Conservation (phyloP, 2,888 invertebrate genomes). For the Hypomecis punctinalis region DNA sequence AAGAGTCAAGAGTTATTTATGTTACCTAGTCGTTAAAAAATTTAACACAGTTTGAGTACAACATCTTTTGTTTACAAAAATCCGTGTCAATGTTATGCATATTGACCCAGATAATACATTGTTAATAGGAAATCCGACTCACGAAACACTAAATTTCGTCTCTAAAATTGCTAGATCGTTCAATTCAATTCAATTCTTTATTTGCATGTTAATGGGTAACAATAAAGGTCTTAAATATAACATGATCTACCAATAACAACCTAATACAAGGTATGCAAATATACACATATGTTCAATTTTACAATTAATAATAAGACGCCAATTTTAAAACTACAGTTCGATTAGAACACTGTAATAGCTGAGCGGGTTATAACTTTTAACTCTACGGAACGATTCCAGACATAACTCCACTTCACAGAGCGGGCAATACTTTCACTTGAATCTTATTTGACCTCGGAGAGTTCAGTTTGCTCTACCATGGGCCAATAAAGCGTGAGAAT, state of each 20-base stretch:
- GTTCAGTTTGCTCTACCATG: slow-evolving; percentile 34
- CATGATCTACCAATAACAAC: too few species aligned
- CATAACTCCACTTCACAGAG: slow-evolving; percentile 4
- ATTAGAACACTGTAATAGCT: background rate
- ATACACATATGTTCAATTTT: too few species aligned
- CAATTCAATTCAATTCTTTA: too few species aligned
- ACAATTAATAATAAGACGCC: too few species aligned
- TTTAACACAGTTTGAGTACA: background rate
- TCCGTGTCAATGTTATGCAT: background rate
- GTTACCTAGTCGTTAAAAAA: too few species aligned
- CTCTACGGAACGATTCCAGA: slow-evolving; percentile 6
- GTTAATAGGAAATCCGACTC: too few species aligned
- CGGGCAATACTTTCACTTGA: slow-evolving; percentile 57
- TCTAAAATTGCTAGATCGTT: too few species aligned
- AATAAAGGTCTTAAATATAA: too few species aligned
- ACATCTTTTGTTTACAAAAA: slow-evolving; percentile 4
- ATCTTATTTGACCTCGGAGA: slow-evolving; percentile 58
- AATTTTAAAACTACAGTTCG: background rate
- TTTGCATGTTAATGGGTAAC: too few species aligned
- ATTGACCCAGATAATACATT: slow-evolving; percentile 12
- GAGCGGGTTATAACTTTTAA: background rate
- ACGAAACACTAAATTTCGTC: too few species aligned
- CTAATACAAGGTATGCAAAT: too few species aligned
- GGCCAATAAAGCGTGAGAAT: slow-evolving; percentile 30
- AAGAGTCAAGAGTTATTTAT: too few species aligned